These are phyloP conservation scores for Catharus fuscescens DNA, from an alignment of 2,113 vertebrate species.

Conservation along the genomic window DNA sequence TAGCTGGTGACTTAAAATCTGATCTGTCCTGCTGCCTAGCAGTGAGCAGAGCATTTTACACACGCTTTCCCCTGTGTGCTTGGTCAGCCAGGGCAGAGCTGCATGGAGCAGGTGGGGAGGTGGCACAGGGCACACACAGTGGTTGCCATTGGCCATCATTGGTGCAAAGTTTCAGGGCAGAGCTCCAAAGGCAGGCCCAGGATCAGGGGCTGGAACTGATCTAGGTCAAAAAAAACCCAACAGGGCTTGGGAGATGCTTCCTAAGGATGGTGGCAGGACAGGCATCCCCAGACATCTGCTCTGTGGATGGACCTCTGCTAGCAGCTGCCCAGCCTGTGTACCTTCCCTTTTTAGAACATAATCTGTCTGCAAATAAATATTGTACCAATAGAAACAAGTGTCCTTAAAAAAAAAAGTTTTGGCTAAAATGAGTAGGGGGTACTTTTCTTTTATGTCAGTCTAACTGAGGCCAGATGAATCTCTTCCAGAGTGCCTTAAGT, in stretches of 20 bases:
- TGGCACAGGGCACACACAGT: accelerated
- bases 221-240: accelerated
- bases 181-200: neutral
- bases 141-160: neutral
- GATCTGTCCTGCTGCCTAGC: neutral
- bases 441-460: neutral
- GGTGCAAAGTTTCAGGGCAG: neutral
- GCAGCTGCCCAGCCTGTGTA: neutral
- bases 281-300: neutral
- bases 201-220: neutral
- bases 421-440: neutral
- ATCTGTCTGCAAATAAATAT: neutral
- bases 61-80: neutral
- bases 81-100: neutral
- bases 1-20: conserved; percentile 1
- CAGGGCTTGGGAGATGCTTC: neutral
- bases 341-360: neutral
- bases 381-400: neutral
- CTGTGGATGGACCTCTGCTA: neutral
- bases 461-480: neutral
- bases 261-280: neutral
- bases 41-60: neutral
- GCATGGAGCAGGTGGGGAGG: neutral
- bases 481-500: neutral
- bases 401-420: neutral